Conservation (phyloP, 1,140 invertebrate species). For the Campoletis sonorensis region DNA sequence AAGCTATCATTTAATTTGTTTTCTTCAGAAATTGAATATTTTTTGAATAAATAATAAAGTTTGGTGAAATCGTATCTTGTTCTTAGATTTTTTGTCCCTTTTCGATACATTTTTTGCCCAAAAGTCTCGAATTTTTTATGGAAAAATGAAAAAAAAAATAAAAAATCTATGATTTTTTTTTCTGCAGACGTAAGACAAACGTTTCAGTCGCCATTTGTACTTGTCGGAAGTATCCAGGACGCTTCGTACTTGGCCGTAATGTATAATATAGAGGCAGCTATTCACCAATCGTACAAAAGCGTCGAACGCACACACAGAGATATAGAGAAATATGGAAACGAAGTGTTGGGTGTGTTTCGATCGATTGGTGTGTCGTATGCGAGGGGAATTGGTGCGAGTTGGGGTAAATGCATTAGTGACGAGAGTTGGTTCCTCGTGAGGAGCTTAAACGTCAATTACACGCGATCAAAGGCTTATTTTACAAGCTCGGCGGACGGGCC, state of each 20-base stretch:
- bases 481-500: not conserved
- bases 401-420: slow-evolving; percentile 11
- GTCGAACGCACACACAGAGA: not conserved
- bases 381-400: not conserved
- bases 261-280: not conserved
- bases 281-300: not conserved
- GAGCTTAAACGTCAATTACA: slow-evolving; percentile 11
- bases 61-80: too few relatives aligned
- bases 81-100: too few relatives aligned
- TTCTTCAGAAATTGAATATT: too few relatives aligned
- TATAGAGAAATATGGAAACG: not conserved
- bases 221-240: not conserved
- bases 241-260: slow-evolving; percentile 14
- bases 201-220: not conserved
- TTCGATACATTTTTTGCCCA: too few relatives aligned
- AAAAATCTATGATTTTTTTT: not conserved
- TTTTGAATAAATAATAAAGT: too few relatives aligned
- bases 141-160: too few relatives aligned
- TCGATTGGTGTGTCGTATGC: not conserved
- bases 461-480: not conserved
- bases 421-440: slow-evolving; percentile 9
- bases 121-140: too few relatives aligned
- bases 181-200: not conserved
- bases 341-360: slow-evolving; percentile 5
- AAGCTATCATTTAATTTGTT: too few relatives aligned